A percentile compares a stretch with the other conserved stretches of the same genome.
phyloP scores from a whole-genome alignment of 2,888 invertebrate species.

The Drosophila putrida region DNA sequence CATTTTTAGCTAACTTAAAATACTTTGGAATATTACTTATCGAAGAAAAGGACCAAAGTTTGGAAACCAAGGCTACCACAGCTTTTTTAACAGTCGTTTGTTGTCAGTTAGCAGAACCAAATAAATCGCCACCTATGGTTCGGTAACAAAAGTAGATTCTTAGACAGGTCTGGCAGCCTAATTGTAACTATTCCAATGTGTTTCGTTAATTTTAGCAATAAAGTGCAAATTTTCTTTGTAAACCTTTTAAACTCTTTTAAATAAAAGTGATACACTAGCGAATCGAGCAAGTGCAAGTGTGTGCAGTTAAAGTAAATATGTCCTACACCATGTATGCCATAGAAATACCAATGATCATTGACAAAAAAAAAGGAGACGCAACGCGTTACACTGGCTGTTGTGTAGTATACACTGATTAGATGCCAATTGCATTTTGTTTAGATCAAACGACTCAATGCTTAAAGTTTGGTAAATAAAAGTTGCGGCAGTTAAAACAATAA shows the following conservation, averaged over 20 bases:
- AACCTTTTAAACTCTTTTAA: conserved; percentile 1
- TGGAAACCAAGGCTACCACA: too few relatives aligned
- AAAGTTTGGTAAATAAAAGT: not conserved
- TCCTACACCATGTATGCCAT: not conserved
- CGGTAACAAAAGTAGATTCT: too few relatives aligned
- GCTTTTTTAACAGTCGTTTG: too few relatives aligned
- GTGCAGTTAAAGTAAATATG: not conserved
- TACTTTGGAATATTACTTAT: too few relatives aligned
- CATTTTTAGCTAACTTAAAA: too few relatives aligned
- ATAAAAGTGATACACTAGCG: not conserved
- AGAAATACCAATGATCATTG: conserved; percentile 20
- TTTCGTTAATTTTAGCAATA: conserved; percentile 50
- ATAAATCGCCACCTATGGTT: too few relatives aligned
- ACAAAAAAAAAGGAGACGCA: conserved; percentile 6
- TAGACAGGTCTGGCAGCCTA: conserved; percentile 16
- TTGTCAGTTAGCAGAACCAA: too few relatives aligned
- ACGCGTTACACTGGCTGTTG: conserved; percentile 31
- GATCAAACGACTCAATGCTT: not conserved
- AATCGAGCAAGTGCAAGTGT: conserved; percentile 6
- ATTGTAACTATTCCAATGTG: conserved; percentile 38
- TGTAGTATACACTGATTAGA: conserved; percentile 40
- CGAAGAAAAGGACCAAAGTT: too few relatives aligned
- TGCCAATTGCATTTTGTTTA: conserved; percentile 19
- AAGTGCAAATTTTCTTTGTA: conserved; percentile 37
- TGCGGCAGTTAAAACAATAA: conserved; percentile 24